Base-by-base conservation (phyloP, 2,113 vertebrate genomes). In the Apodemus speciosus region DNA sequence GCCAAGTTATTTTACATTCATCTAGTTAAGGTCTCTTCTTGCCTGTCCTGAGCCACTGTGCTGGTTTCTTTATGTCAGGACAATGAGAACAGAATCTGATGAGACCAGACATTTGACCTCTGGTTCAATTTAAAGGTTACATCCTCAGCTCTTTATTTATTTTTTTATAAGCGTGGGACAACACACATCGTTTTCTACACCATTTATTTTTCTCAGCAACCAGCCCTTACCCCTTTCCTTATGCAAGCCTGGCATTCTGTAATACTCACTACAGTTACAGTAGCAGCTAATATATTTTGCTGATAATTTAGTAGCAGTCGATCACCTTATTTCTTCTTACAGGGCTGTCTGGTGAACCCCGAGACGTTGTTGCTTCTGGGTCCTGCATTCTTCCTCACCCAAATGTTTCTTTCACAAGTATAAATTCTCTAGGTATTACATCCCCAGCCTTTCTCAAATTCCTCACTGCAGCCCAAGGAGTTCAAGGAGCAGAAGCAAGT, bases 121-220 rank as follows among this genome's bases (percentile, higher is more conserved):
- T 87, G 77, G 3, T 79, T 35, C 76, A 32, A 32, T 94, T 90
- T 94, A 91, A 77, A 79, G 13, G 9, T 87, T 87, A 90, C 53
- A 75, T 32, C 21, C 56, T 60, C 10, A 72, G 77, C 30, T 69
- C 7, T 51, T 72, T 87, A 15, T 23, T 25, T 73, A 35, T 66
- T 66, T 69, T 66, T 69, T 69, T n/a, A 69, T 18, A 6, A 13
- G 9, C 21, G 3, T 88, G 11, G 20, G 3, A 58, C n/a, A 83
- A 60, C 60, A 80, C 14, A 66, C 38, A 49, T 21, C 5, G 66
- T 89, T 93, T 88, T 88, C 68, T 9, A 85, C 40, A 58, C 11
- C 53, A 7, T 72, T 5, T 11, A 5, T 68, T 75, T 87, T 83
- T 43, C 21, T 38, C 35, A 62, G 25, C n/a, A 81, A 75, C 20